phyloP scores from a whole-genome alignment of 2,797 vertebrate genomes.

The Xiphorhynchus erythropygius region DNA sequence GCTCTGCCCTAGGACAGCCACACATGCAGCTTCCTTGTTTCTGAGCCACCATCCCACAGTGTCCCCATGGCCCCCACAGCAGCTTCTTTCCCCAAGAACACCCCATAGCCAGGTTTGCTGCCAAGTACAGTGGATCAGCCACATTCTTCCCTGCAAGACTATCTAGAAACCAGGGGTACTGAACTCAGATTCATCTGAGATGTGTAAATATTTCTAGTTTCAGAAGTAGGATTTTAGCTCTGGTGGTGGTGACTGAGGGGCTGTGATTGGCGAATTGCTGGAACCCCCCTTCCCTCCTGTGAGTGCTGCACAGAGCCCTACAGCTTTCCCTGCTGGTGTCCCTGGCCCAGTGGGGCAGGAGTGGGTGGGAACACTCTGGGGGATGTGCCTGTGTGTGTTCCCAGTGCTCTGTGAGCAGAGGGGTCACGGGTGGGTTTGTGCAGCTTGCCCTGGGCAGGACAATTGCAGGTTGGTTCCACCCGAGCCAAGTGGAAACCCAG shows the following conservation, averaged over 20 bases:
- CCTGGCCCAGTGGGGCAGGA: background rate
- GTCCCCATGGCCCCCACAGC: fast-evolving
- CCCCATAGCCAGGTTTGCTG: background rate
- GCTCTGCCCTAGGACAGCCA: background rate
- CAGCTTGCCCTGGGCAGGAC: background rate
- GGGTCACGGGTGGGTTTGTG: fast-evolving
- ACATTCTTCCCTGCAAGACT: background rate
- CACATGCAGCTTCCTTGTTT: background rate
- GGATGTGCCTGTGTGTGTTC: background rate
- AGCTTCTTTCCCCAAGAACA: fast-evolving
- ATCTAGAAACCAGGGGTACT: background rate
- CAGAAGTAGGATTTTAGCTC: background rate
- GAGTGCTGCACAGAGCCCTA: fast-evolving
- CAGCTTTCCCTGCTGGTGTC: background rate
- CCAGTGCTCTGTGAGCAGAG: fast-evolving
- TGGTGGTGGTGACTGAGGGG: background rate
- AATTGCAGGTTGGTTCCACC: background rate
- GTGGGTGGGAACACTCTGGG: fast-evolving
- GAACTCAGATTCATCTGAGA: background rate
- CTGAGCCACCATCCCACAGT: too few relatives aligned
- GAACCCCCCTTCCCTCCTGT: background rate
- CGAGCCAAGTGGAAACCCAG: background rate
- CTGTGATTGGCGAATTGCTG: background rate
- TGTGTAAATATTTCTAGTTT: background rate
- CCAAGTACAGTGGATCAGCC: background rate